Base-by-base conservation (phyloP, 2,888 invertebrate genomes). In the Xylota segnis region DNA sequence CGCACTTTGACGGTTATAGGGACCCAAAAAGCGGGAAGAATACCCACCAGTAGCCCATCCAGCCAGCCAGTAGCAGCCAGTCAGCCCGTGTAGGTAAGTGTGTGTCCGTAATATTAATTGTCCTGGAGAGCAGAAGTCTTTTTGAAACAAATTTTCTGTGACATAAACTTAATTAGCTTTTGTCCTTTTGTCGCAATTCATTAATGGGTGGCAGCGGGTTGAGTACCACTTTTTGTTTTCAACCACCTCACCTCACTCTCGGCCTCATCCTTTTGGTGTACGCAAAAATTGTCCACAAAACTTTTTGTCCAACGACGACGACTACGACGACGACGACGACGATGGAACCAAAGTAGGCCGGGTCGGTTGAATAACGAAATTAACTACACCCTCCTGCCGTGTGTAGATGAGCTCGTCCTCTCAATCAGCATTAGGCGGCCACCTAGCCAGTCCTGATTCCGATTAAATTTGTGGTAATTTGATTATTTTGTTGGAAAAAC, bases 141-240 rank as follows among this genome's bases (percentile, higher is more conserved):
- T 90, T 90, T 90, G 91, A 91, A 91, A 91, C 91, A 92, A 92
- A 92, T 92, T 92, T 91, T 91, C 91, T 91, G 91, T 92, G 92
- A 92, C 92, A 92, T 90, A 91, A 92, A 92, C 92, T 92, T 92
- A 92, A 92, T 92, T 92, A 92, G 91, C 91, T 92, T 91, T 91
- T 91, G 91, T 88, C 88, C 83, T 88, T 79, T 82, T 77, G 79
- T 78, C 86, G 82, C 76, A 82, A 86, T 86, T 86, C 86, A 77
- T 77, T 87, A 83, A 40, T 66, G 72, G 72, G 72, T 58, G 70
- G 71, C 54, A 37, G 47, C 63, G 65, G 56, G 66, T 50, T 56
- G 75, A 45, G 12, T 18, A 16, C 37, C 45, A 63, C 72, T 56
- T 66, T 66, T 61, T 27, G 14, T 45, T 50, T 63, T 29, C 23